phyloP scores from a whole-genome alignment of 2,888 invertebrate species.

The Microctonus brassicae region DNA sequence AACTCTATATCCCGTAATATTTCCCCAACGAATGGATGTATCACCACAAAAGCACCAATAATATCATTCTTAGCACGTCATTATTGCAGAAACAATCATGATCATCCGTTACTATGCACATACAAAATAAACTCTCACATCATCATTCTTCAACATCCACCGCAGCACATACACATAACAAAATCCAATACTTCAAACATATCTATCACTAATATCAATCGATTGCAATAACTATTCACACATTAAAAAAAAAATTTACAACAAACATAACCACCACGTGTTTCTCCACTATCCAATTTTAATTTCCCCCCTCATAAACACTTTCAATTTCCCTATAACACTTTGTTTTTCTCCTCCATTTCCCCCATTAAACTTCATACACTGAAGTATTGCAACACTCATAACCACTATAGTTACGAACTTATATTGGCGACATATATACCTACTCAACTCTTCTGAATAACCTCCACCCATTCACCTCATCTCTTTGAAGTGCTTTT shows the following conservation, averaged over 20 bases:
- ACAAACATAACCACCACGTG: too few relatives aligned
- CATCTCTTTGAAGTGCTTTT: too few relatives aligned
- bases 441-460: constrained; percentile 29
- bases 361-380: too few relatives aligned
- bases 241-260: too few relatives aligned
- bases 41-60: neutral
- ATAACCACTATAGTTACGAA: constrained; percentile 49
- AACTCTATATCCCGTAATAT: neutral
- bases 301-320: too few relatives aligned
- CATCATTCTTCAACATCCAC: too few relatives aligned
- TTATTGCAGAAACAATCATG: constrained; percentile 12
- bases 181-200: constrained; percentile 31
- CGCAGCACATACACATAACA: constrained; percentile 20
- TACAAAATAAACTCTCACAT: neutral
- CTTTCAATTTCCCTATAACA: too few relatives aligned
- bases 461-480: neutral
- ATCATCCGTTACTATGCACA: constrained; percentile 7
- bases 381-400: too few relatives aligned
- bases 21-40: neutral
- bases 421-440: constrained; percentile 62
- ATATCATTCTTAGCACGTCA: constrained; percentile 1
- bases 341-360: too few relatives aligned
- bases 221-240: too few relatives aligned
- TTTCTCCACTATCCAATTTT: too few relatives aligned
- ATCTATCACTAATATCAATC: too few relatives aligned